A percentile compares a stretch with the other conserved stretches of the same genome.
Conservation (phyloP, 2,888 invertebrate genomes). For the Cantharis rufa region DNA sequence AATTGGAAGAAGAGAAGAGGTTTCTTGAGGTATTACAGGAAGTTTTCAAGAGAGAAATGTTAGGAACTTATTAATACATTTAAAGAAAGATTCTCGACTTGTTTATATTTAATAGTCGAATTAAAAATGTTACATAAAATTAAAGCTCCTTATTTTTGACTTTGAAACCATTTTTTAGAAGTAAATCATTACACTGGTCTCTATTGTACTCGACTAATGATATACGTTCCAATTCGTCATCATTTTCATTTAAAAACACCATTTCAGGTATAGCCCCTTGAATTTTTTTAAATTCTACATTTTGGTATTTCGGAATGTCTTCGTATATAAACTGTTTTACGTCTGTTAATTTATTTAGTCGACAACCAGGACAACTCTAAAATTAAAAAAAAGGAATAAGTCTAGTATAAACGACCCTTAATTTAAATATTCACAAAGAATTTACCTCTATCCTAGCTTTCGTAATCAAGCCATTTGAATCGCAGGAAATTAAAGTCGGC, state of each 20-base stretch:
- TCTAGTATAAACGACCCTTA: background rate
- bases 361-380: constrained; percentile 73
- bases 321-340: constrained; percentile 69
- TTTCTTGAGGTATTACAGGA: no score
- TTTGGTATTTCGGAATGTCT: constrained; percentile 67
- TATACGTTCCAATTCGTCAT: constrained; percentile 67
- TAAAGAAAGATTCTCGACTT: no score
- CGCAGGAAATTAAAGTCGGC: background rate
- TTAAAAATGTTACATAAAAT: background rate
- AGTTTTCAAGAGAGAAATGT: no score
- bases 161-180: constrained; percentile 64
- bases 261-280: constrained; percentile 69
- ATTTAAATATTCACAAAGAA: background rate
- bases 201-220: constrained; percentile 62
- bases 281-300: constrained; percentile 68
- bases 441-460: background rate
- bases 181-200: constrained; percentile 69
- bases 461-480: background rate
- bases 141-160: background rate
- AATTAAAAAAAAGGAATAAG: constrained; percentile 30
- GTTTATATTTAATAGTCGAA: background rate
- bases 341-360: constrained; percentile 67
- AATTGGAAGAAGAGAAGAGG: no score
- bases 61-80: background rate
- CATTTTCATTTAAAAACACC: constrained; percentile 61